Conservation (phyloP, 2,888 invertebrate species). For the Cepaea hortensis region DNA sequence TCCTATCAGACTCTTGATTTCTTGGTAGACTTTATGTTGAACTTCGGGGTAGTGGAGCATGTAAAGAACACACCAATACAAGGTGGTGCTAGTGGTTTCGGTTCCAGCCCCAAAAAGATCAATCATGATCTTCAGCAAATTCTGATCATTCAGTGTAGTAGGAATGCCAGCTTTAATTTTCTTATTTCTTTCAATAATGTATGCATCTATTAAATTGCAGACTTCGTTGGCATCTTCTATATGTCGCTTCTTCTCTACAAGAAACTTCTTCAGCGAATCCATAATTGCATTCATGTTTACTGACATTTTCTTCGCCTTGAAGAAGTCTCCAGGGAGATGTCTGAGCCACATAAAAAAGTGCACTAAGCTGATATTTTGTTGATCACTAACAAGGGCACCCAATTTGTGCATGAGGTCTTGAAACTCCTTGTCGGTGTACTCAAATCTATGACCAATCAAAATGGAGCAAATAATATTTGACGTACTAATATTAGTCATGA, state of each 20-base stretch:
- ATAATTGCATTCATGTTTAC: background rate
- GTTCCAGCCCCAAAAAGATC: background rate
- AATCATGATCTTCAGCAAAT: background rate
- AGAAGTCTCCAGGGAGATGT: background rate
- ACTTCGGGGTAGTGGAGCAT: background rate
- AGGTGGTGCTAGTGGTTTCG: background rate
- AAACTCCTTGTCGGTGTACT: background rate
- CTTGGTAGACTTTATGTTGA: constrained; percentile 11
- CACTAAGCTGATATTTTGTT: background rate
- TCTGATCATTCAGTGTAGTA: background rate
- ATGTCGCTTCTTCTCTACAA: background rate
- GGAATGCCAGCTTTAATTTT: background rate
- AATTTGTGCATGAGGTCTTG: background rate
- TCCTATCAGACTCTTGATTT: constrained; percentile 28
- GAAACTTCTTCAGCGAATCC: background rate
- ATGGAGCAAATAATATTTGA: too few relatives aligned
- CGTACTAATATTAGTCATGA: too few relatives aligned
- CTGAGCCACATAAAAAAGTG: background rate
- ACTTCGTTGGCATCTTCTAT: background rate
- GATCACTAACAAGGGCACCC: background rate
- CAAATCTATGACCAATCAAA: too few relatives aligned
- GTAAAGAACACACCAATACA: constrained; percentile 3
- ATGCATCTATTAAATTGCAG: too few relatives aligned
- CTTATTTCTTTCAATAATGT: too few relatives aligned
- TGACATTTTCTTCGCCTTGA: background rate